Conservation (phyloP, 2,797 vertebrate species). For the Acanthurus tractus region DNA sequence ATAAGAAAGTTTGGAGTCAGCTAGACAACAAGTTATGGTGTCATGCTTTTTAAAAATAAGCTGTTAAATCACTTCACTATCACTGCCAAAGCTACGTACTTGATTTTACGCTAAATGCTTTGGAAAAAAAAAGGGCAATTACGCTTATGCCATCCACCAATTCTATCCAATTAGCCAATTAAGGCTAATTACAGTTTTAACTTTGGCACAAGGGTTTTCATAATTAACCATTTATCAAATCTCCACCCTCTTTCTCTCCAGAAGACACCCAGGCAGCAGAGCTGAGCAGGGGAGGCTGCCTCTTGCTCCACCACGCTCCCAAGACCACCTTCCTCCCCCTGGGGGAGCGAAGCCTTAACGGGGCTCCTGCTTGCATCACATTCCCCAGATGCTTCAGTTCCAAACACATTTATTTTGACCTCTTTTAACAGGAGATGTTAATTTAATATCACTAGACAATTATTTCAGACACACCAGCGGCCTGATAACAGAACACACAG, state of each 20-base stretch:
- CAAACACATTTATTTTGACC: constrained; percentile 51
- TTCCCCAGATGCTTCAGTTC: neutral
- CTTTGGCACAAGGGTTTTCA: constrained; percentile 80
- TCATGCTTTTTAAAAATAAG: constrained; percentile 13
- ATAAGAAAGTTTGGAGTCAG: neutral
- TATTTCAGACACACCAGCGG: constrained; percentile 8
- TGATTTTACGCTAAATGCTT: constrained; percentile 56
- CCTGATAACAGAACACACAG: neutral
- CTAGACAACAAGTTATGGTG: constrained; percentile 16
- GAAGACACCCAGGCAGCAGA: constrained; percentile 66
- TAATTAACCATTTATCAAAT: constrained; percentile 83
- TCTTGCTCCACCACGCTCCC: constrained; percentile 28
- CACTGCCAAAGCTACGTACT: constrained; percentile 31
- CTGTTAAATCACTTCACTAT: neutral
- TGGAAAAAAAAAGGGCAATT: constrained; percentile 55
- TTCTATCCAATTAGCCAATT: constrained; percentile 83
- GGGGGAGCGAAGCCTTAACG: constrained; percentile 9
- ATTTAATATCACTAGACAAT: constrained; percentile 44
- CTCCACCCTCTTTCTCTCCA: constrained; percentile 63
- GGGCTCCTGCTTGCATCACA: constrained; percentile 7
- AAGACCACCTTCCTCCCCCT: constrained; percentile 32
- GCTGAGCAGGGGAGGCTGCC: constrained; percentile 36
- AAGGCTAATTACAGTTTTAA: constrained; percentile 82
- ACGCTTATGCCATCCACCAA: constrained; percentile 72
- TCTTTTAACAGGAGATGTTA: constrained; percentile 23